Evolutionary conservation across 2,797 vertebrate genomes (phyloP), one percentile per base, ranked within the genome.

Genomic region (Perdix hodgsoniae): DNA sequence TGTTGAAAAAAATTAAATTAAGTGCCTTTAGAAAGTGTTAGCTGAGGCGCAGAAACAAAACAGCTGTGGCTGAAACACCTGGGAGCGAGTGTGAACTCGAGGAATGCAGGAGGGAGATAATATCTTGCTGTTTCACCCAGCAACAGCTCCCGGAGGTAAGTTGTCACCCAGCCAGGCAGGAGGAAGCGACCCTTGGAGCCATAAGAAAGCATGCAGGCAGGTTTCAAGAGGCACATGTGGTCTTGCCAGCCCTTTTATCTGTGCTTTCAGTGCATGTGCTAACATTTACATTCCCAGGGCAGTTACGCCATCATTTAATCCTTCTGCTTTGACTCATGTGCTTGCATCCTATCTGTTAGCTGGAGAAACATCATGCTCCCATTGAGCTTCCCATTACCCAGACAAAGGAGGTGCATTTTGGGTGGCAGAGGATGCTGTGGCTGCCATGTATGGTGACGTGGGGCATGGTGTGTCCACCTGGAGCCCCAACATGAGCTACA

Each of bases 111-210:
- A 11, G 29, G 50, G 14, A 39, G 95, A 94, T 88, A 88, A 88
- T 12, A 93, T 91, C 91, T 78, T 16, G 54, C 74, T 84, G 70
- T 39, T 88, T 91, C 94, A 88, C 80, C 88, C 88, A 90, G 74
- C 39, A 94, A 88, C 70, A 54, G 45, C 10, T 81, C 90, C 92
- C 81, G 37, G 50, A 78, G 86, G 73, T 40, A 33, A 86, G 65
- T 15, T 90, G 83, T 94, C 86, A 81, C 40, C 21, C 0, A 0
- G 83, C 80, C 94, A 94, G 83, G 73, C 49, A 61, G 85, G 59
- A 71, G 88, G 90, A 90, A 90, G 37, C 1, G 0, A 60, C 79
- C 56, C 85, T 23, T 21, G 65, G 54, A 85, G 90, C 11, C 65
- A 47, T 40, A 35, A 67, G 71, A 67, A 71, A 47, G 49, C 63